Conservation (phyloP, 2,888 invertebrate species). For the Caenorhabditis virilis region DNA sequence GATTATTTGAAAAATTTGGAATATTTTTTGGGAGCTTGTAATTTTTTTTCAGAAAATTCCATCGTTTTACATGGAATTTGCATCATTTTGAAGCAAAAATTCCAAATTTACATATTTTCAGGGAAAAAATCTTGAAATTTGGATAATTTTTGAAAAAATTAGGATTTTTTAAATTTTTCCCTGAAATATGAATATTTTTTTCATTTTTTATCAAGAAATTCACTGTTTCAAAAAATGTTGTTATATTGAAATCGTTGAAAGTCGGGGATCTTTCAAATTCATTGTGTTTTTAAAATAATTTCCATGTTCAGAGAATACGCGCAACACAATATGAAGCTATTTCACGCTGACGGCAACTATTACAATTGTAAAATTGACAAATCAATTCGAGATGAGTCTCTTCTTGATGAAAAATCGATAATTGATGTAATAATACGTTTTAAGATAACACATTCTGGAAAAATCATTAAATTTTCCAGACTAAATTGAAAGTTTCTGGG, state of each 20-base stretch:
- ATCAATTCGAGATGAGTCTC: not conserved
- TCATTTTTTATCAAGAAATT: too few relatives aligned
- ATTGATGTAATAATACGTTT: constrained; percentile 7
- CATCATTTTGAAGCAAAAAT: constrained; percentile 4
- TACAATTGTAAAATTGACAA: not conserved
- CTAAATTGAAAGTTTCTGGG: constrained; percentile 13
- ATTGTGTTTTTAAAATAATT: too few relatives aligned
- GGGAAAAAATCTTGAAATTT: too few relatives aligned
- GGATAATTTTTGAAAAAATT: too few relatives aligned
- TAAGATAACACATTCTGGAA: not conserved
- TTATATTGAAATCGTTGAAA: too few relatives aligned
- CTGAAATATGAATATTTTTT: too few relatives aligned
- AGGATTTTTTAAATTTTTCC: too few relatives aligned
- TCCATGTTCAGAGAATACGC: constrained; percentile 3
- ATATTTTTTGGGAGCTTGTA: not conserved
- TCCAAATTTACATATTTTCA: too few relatives aligned
- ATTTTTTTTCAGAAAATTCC: not conserved
- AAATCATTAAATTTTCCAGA: constrained; percentile 9
- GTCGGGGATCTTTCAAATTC: too few relatives aligned
- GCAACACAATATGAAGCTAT: not conserved
- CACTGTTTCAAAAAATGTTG: too few relatives aligned
- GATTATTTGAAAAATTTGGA: too few relatives aligned
- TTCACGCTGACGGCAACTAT: not conserved
- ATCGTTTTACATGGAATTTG: constrained; percentile 1
- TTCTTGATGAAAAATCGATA: constrained; percentile 5